Evolutionary conservation across 2,888 invertebrate genomes (phyloP).

Genomic region (Ectemnius continuus): DNA sequence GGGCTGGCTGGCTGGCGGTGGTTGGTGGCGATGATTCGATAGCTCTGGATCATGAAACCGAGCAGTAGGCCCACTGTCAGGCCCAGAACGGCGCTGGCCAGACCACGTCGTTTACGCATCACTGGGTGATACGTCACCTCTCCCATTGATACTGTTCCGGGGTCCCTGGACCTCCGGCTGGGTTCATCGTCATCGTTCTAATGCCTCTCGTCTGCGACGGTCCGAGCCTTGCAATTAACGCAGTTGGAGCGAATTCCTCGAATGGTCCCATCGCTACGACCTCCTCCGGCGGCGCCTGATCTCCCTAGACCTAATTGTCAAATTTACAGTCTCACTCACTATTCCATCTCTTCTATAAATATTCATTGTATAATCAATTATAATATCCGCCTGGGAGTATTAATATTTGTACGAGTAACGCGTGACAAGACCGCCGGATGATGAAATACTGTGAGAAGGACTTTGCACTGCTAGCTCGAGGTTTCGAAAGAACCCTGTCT

Average conservation of each 20-base stretch:
- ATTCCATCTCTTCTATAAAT: background rate
- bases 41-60: conserved; percentile 74
- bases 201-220: conserved; percentile 9
- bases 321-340: background rate
- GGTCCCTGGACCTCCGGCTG: conserved; percentile 39
- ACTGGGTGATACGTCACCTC: conserved; percentile 68
- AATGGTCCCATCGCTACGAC: conserved; percentile 40
- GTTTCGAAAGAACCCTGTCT: background rate
- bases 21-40: conserved; percentile 44
- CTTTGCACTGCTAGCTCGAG: no score
- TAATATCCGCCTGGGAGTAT: background rate
- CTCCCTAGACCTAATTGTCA: conserved; percentile 36
- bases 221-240: conserved; percentile 31
- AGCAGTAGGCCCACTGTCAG: conserved; percentile 81
- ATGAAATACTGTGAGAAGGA: no score
- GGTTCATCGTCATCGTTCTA: conserved; percentile 47
- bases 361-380: no score
- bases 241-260: conserved; percentile 12
- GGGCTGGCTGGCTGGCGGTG: background rate
- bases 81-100: conserved; percentile 79
- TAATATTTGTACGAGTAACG: no score
- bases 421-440: no score
- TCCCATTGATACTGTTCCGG: conserved; percentile 56
- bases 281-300: conserved; percentile 9
- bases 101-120: conserved; percentile 76